Conservation (phyloP, 2,113 vertebrate genomes). For the Butorides virescens region DNA sequence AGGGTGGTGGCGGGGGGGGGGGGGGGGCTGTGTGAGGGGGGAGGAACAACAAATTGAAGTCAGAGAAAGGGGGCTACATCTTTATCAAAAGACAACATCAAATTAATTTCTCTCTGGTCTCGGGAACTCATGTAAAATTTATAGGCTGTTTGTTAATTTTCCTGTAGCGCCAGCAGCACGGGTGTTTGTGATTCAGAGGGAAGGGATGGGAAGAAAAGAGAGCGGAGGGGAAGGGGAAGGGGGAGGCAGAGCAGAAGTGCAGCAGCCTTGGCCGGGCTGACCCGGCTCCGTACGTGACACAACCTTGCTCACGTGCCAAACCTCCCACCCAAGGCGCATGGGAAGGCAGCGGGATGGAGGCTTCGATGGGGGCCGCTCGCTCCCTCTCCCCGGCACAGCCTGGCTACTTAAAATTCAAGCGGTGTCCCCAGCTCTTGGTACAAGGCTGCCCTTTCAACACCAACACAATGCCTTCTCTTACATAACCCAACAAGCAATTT, state of each 20-base stretch:
- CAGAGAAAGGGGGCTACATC: slow-evolving; percentile 59
- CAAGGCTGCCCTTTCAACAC: slow-evolving; percentile 65
- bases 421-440: not conserved
- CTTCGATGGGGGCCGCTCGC: slow-evolving; percentile 39
- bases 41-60: slow-evolving; percentile 8
- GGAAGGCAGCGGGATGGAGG: slow-evolving; percentile 63
- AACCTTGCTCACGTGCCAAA: slow-evolving; percentile 44
- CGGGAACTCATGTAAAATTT: slow-evolving; percentile 77
- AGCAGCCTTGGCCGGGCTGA: slow-evolving; percentile 1
- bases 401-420: slow-evolving; percentile 63
- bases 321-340: not conserved
- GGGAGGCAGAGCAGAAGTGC: not conserved
- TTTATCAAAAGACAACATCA: slow-evolving; percentile 78
- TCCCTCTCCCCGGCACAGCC: not conserved
- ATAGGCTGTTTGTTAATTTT: slow-evolving; percentile 76
- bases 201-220: not conserved
- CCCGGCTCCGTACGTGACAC: not conserved
- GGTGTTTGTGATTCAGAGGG: not conserved
- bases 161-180: slow-evolving; percentile 56
- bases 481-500: slow-evolving; percentile 52
- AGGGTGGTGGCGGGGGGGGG: not conserved
- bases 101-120: slow-evolving; percentile 75
- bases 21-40: not conserved
- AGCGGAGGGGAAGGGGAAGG: not conserved
- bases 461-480: slow-evolving; percentile 60